phyloP scores from a whole-genome alignment of 2,113 vertebrate genomes.

The Haemorhous mexicanus region DNA sequence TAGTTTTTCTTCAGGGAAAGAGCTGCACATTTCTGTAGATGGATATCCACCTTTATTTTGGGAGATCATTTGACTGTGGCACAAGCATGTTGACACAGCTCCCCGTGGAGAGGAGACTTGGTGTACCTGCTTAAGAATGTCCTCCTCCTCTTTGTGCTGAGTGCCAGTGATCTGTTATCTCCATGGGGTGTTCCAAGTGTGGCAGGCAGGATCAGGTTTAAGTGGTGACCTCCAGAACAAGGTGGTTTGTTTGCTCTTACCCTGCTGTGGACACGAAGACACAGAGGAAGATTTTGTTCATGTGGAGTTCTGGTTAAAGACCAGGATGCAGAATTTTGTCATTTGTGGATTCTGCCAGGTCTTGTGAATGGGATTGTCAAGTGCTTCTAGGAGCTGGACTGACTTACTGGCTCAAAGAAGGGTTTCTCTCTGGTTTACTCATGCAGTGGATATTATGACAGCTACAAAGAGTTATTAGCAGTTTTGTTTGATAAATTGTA shows the following conservation, averaged over 20 bases:
- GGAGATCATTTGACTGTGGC: not conserved
- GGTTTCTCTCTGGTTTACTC: not conserved
- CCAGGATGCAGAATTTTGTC: not conserved
- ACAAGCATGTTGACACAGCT: not conserved
- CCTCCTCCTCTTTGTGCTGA: not conserved
- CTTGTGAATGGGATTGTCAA: not conserved
- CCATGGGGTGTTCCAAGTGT: not conserved
- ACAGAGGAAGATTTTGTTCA: not conserved
- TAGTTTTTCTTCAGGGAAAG: not conserved
- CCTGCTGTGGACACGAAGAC: not conserved
- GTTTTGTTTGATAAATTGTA: not conserved
- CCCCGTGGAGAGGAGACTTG: not conserved
- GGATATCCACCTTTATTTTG: not conserved
- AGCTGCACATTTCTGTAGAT: not conserved
- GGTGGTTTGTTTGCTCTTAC: not conserved
- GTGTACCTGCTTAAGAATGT: not conserved
- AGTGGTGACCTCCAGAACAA: not conserved
- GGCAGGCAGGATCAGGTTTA: not conserved
- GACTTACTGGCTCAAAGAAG: not conserved
- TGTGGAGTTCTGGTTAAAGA: not conserved
- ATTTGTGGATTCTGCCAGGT: not conserved
- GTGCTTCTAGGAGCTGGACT: not conserved
- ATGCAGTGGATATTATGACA: not conserved
- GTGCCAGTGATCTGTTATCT: not conserved
- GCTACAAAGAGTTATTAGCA: not conserved